Conservation (phyloP, 2,888 invertebrate species). For the Sminthurinus aureus region DNA sequence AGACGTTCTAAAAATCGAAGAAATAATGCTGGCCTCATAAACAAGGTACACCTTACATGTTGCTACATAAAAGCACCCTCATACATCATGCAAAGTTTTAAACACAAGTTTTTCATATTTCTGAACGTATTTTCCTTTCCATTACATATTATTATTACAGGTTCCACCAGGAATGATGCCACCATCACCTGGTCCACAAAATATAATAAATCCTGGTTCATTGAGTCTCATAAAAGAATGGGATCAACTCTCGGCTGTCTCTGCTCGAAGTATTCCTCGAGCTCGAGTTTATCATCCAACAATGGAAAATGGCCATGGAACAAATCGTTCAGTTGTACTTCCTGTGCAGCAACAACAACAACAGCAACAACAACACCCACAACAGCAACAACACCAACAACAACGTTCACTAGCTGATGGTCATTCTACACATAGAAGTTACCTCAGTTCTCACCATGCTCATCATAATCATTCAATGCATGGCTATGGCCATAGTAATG, state of each 20-base stretch:
- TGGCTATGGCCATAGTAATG: constrained; percentile 35
- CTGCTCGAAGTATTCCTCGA: constrained; percentile 86
- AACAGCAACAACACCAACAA: too few species aligned
- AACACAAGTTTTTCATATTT: not conserved
- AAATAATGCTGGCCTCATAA: constrained; percentile 51
- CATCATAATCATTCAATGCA: constrained; percentile 58
- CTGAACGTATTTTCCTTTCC: too few species aligned
- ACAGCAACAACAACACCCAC: too few species aligned
- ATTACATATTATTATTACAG: constrained; percentile 24
- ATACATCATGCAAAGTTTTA: too few species aligned
- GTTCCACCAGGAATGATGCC: constrained; percentile 46
- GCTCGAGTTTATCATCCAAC: constrained; percentile 75
- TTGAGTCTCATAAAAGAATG: constrained; percentile 68
- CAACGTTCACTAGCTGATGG: constrained; percentile 57
- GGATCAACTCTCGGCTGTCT: constrained; percentile 90
- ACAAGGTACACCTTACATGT: constrained; percentile 56
- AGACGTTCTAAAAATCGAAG: constrained; percentile 65
- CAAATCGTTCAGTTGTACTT: constrained; percentile 25
- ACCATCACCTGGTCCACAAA: constrained; percentile 54
- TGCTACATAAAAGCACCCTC: too few species aligned
- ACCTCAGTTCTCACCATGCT: constrained; percentile 57
- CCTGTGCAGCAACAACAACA: constrained; percentile 38
- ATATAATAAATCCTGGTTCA: constrained; percentile 52
- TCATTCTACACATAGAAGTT: constrained; percentile 57
- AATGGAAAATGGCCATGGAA: constrained; percentile 33